phyloP scores from a whole-genome alignment of 2,797 vertebrate species.

The Pipistrellus kuhlii region DNA sequence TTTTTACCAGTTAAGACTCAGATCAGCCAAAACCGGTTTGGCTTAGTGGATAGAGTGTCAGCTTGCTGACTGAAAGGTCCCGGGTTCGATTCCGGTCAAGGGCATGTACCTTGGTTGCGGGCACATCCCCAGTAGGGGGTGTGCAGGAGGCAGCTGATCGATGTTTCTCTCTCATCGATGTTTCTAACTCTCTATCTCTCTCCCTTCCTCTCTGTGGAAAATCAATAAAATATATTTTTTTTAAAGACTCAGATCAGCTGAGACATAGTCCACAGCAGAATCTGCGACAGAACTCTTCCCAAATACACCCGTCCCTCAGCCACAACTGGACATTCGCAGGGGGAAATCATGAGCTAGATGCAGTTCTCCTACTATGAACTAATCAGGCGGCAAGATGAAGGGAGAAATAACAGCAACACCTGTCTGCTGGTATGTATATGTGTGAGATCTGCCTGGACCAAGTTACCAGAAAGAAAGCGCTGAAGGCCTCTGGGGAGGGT shows the following conservation, averaged over 20 bases:
- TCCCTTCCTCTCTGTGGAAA: too few relatives aligned
- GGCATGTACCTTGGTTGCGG: too few relatives aligned
- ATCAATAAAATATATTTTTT: too few relatives aligned
- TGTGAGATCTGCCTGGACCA: background rate
- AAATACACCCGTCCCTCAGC: background rate
- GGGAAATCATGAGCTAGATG: background rate
- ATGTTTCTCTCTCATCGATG: too few relatives aligned
- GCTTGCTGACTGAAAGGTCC: too few relatives aligned
- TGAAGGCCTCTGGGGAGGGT: background rate
- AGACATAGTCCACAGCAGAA: background rate
- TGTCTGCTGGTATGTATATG: background rate
- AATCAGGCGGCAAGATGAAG: background rate
- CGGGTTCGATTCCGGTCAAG: too few relatives aligned
- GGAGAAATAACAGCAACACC: background rate
- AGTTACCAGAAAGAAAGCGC: background rate
- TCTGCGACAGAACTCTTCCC: slow-evolving; percentile 1
- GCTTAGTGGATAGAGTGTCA: too few relatives aligned
- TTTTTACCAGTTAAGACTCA: background rate
- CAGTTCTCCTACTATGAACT: background rate
- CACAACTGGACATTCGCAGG: background rate
- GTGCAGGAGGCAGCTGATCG: too few relatives aligned
- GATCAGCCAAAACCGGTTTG: too few relatives aligned
- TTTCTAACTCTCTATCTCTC: too few relatives aligned
- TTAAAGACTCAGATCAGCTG: background rate
- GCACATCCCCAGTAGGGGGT: too few relatives aligned